phyloP scores from a whole-genome alignment of 2,888 invertebrate species.

The Volucella bombylans region DNA sequence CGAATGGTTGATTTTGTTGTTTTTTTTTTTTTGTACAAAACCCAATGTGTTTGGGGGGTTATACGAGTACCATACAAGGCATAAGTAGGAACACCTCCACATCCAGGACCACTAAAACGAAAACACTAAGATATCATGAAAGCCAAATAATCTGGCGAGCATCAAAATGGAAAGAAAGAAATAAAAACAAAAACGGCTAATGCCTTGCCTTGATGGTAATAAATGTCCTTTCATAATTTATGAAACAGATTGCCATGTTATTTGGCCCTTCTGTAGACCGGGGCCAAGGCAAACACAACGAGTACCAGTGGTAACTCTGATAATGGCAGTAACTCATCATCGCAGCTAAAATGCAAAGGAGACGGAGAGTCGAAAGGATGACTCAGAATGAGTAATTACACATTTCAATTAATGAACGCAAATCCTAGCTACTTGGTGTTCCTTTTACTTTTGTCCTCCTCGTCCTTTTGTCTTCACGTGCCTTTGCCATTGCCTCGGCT shows the following conservation, averaged over 20 bases:
- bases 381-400: conserved; percentile 72
- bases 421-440: conserved; percentile 52
- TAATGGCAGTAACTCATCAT: conserved; percentile 52
- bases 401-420: conserved; percentile 70
- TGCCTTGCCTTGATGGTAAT: conserved; percentile 19
- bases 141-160: not conserved
- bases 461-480: not conserved
- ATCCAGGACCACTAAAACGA: no score
- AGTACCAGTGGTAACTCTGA: conserved; percentile 19
- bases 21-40: no score
- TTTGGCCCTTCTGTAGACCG: conserved; percentile 6
- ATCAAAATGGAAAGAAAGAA: not conserved
- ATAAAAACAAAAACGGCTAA: not conserved
- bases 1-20: no score
- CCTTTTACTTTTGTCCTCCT: not conserved
- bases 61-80: no score
- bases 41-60: no score
- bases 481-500: not conserved
- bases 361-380: conserved; percentile 42
- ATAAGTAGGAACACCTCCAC: no score
- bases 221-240: conserved; percentile 60
- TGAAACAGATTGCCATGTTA: conserved; percentile 48
- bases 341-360: not conserved
- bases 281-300: not conserved
- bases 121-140: not conserved